Percentiles rank a stretch among this genome's conserved stretches.
Evolutionary conservation across 2,797 vertebrate species (phyloP).

Genomic region (Sebastes minor): DNA sequence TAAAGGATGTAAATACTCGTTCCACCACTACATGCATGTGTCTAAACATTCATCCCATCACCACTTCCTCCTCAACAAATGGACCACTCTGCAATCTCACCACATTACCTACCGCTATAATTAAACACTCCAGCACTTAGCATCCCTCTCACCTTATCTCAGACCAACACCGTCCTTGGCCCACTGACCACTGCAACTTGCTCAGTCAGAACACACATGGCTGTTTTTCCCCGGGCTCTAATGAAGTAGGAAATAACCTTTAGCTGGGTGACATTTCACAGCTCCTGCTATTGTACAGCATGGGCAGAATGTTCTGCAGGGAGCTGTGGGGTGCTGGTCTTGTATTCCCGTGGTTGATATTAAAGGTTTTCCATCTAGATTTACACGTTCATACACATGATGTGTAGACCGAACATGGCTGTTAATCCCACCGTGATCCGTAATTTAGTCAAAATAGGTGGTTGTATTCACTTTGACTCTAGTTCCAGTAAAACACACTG

Average conservation of each 20-base stretch:
- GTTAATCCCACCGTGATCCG: background rate
- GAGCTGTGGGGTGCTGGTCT: background rate
- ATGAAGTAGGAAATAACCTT: conserved; percentile 66
- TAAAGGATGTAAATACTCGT: background rate
- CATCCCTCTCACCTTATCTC: conserved; percentile 26
- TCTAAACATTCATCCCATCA: background rate
- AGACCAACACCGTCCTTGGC: conserved; percentile 17
- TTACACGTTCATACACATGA: background rate
- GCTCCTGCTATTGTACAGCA: conserved; percentile 38
- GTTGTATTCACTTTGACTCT: background rate
- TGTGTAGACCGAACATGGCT: background rate
- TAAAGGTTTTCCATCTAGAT: background rate
- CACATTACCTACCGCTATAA: conserved; percentile 5
- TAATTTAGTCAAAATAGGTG: background rate
- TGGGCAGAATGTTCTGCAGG: conserved; percentile 4
- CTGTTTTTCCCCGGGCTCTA: conserved; percentile 1
- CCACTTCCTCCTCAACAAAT: background rate
- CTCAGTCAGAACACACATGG: conserved; percentile 22
- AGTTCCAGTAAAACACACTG: background rate
- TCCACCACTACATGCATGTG: background rate
- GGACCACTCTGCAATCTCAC: background rate
- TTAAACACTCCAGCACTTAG: background rate
- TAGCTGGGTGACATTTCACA: conserved; percentile 67
- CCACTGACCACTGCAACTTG: conserved; percentile 20
- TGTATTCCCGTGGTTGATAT: background rate